Percentiles rank a stretch among this genome's conserved stretches.
These are phyloP conservation scores for Cryptus viduatorius DNA, from an alignment of 2,888 invertebrate genomes.

Conservation along the genomic window DNA sequence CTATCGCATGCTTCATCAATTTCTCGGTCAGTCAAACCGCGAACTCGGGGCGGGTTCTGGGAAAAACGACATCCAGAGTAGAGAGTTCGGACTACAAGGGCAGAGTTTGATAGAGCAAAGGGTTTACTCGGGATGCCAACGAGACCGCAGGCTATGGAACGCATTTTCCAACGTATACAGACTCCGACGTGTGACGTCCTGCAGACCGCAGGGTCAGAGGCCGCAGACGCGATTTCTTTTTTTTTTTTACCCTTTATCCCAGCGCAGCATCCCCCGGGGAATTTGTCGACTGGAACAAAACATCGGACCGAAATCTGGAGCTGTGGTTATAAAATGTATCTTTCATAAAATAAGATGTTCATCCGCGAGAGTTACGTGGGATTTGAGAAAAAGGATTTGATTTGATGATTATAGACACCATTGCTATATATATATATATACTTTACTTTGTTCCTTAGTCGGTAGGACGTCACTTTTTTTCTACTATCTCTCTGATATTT, in stretches of 20 bases:
- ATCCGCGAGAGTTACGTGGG: no score
- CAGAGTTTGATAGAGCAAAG: constrained; percentile 42
- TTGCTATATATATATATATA: no score
- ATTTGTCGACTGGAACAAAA: background rate
- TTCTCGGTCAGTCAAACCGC: constrained; percentile 41
- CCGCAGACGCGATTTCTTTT: background rate
- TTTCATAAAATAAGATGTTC: no score
- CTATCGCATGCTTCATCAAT: constrained; percentile 4
- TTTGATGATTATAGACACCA: no score
- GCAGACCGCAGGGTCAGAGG: constrained; percentile 49
- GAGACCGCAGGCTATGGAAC: constrained; percentile 31
- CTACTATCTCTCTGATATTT: no score
- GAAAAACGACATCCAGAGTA: constrained; percentile 23
- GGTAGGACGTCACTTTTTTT: no score
- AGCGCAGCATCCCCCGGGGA: background rate
- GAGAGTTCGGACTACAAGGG: background rate
- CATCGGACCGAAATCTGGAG: no score
- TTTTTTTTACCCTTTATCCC: constrained; percentile 42
- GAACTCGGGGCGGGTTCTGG: background rate
- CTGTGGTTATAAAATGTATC: no score
- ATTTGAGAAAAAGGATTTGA: no score
- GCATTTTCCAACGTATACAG: constrained; percentile 47
- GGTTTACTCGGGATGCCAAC: constrained; percentile 31
- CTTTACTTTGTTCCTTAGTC: no score
- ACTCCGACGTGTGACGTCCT: constrained; percentile 20